phyloP scores from a whole-genome alignment of 1,140 invertebrate species.

The Steinernema feltiae region DNA sequence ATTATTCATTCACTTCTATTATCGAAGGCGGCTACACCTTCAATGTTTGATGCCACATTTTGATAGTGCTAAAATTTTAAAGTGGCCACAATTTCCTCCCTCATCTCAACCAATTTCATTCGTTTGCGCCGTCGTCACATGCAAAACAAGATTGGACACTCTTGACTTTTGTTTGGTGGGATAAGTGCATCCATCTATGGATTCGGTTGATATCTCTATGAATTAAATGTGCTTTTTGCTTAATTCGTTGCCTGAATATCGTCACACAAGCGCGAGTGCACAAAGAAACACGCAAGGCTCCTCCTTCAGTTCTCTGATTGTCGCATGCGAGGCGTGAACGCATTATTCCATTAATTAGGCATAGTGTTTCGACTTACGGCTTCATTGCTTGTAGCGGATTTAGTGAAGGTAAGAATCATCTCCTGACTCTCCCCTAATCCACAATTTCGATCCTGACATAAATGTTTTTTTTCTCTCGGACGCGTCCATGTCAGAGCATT shows the following conservation, averaged over 20 bases:
- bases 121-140: not conserved
- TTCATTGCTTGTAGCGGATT: not conserved
- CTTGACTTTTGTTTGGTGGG: not conserved
- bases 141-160: not conserved
- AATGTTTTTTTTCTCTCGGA: not conserved
- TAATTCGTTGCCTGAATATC: too few species aligned
- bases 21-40: not conserved
- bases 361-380: not conserved
- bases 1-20: not conserved
- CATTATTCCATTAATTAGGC: not conserved
- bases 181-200: too few species aligned
- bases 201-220: too few species aligned
- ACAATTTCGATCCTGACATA: not conserved
- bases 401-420: not conserved
- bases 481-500: not conserved
- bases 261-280: too few species aligned
- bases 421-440: not conserved
- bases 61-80: not conserved
- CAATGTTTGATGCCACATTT: not conserved
- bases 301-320: not conserved
- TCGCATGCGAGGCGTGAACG: not conserved
- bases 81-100: not conserved
- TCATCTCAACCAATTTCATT: not conserved
- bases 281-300: not conserved
- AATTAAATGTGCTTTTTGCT: too few species aligned